Conservation (phyloP, 2,797 vertebrate species). For the Phalloptychus januarius region DNA sequence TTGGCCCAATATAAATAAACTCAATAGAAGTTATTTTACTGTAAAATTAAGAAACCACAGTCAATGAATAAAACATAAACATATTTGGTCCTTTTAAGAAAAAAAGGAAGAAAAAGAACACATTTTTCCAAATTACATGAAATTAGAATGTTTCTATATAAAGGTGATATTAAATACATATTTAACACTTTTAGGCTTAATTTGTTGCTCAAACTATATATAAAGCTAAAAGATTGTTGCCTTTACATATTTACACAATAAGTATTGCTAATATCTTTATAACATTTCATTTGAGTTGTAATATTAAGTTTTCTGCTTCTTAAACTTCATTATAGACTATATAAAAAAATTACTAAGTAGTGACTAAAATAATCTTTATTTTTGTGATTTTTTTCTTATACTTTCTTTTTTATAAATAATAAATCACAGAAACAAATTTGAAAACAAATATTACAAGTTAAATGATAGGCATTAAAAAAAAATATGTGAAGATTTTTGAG, state of each 20-base stretch:
- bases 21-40: background rate
- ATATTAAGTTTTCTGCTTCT: background rate
- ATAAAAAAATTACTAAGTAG: background rate
- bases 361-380: background rate
- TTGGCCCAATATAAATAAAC: background rate
- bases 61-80: background rate
- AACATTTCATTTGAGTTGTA: background rate
- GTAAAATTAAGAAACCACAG: background rate
- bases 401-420: background rate
- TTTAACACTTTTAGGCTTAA: background rate
- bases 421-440: background rate
- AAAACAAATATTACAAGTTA: background rate
- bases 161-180: background rate
- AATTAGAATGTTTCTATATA: background rate
- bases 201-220: background rate
- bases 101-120: background rate
- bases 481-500: background rate
- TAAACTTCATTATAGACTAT: background rate
- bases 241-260: background rate
- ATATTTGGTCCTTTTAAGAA: no score
- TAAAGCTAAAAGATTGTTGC: background rate
- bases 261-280: background rate
- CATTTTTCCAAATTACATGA: no score
- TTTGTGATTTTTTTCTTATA: no score
- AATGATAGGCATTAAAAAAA: background rate